Evolutionary conservation across 2,888 invertebrate genomes (phyloP), one percentile per base, ranked within the genome.

Genomic region (Seira sanloemensis): DNA sequence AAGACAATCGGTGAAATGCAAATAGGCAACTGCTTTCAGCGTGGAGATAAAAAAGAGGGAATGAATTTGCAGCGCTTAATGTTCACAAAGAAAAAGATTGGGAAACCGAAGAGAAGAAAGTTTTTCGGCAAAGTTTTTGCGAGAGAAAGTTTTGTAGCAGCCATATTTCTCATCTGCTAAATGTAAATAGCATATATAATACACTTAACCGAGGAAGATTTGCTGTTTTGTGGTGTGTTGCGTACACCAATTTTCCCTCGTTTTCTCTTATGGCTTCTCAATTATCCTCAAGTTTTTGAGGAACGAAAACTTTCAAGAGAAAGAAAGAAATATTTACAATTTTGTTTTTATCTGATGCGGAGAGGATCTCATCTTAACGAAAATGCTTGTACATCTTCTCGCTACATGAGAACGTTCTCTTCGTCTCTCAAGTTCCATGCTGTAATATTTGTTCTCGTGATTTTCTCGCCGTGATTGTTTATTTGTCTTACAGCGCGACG

Each of bases 201-300:
- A 58, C 58, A 58, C 58, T 58, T 58, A 58, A n/a, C 58, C n/a
- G n/a, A 9, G 18, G n/a, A 58, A 58, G 58, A 58, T 58, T 58
- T n/a, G 18, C n/a, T 18, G 58, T 58, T 58, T 58, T 58, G 58
- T 58, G 58, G 58, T n/a, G 58, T 58, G 58, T 58, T 58, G 58
- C 58, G n/a, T 18, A 58, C 2, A 7, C 58, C 58, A 58, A 58
- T 58, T 58, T 58, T 37, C 37, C n/a, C n/a, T 37, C 12, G 37
- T 37, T 37, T 37, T 58, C 58, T 58, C 58, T 58, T 58, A 58
- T 58, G 58, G 58, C 58, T 58, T 58, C 58, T 18, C 58, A 58
- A 58, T 58, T 58, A 58, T 58, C 16, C 58, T 7, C n/a, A 58
- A 7, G 37, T 4, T 58, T 58, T n/a, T n/a, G n/a, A 18, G 58